A percentile compares a stretch with the other conserved stretches of the same genome.
These are phyloP conservation scores for Porites australiensis DNA, from an alignment of 64 coral and sea anemone species.

Conservation along the genomic window DNA sequence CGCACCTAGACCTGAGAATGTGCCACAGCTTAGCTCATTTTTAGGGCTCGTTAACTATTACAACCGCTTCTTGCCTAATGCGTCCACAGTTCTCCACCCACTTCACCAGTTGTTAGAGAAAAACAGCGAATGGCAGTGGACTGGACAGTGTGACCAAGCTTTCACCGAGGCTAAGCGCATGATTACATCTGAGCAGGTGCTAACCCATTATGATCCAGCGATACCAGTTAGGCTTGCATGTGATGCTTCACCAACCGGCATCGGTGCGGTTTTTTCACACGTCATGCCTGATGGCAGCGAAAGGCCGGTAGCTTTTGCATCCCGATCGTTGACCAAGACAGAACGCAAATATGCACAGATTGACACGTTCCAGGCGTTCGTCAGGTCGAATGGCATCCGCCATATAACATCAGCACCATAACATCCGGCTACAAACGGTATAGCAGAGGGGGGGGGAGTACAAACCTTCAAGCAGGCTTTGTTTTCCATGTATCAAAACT, in stretches of 20 bases:
- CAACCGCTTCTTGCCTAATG: conserved; percentile 55
- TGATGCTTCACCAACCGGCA: conserved; percentile 57
- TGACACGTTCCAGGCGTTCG: conserved; percentile 51
- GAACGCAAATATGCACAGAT: conserved; percentile 47
- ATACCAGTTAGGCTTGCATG: conserved; percentile 52
- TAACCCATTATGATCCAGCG: conserved; percentile 60
- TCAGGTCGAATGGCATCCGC: conserved; percentile 53
- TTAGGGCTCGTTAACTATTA: conserved; percentile 62
- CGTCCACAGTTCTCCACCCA: conserved; percentile 54
- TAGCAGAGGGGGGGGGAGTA: conserved; percentile 26
- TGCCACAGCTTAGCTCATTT: conserved; percentile 57
- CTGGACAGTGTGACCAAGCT: conserved; percentile 52
- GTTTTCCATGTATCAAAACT: conserved; percentile 19
- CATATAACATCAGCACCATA: conserved; percentile 63
- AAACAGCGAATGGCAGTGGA: conserved; percentile 42
- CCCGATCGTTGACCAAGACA: conserved; percentile 40
- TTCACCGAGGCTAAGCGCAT: conserved; percentile 55
- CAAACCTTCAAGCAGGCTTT: conserved; percentile 54
- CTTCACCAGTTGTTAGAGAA: conserved; percentile 49
- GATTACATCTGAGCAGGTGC: conserved; percentile 60
- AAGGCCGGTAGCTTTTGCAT: conserved; percentile 53
- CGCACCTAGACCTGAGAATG: conserved; percentile 29
- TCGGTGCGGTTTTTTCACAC: conserved; percentile 51
- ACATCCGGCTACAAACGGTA: conserved; percentile 53
- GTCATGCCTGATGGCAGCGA: conserved; percentile 45